Conservation (phyloP, 2,113 vertebrate species). For the Channa argus region DNA sequence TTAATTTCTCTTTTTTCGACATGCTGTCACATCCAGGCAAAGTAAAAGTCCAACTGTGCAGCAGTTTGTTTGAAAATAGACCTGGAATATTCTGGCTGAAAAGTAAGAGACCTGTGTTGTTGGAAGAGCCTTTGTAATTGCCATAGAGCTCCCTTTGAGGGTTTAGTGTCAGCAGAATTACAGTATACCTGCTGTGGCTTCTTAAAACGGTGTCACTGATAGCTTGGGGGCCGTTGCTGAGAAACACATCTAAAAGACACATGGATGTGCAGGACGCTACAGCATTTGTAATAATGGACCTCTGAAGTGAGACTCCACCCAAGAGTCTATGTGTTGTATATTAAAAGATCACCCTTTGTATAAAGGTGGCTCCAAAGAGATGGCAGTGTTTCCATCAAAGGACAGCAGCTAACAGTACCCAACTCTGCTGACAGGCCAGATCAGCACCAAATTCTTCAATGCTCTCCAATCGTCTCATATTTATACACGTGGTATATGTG, state of each 20-base stretch:
- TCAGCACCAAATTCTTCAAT: not conserved
- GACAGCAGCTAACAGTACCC: conserved; percentile 19
- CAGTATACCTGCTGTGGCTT: conserved; percentile 1
- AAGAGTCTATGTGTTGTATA: not conserved
- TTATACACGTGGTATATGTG: too few relatives aligned
- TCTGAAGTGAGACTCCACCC: conserved; percentile 20
- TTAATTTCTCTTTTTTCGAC: conserved; percentile 16
- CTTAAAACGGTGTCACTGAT: conserved; percentile 28
- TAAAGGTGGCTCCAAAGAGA: conserved; percentile 33
- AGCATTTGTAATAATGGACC: conserved; percentile 1
- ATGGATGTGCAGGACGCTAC: conserved; percentile 25
- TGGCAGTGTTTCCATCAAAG: conserved; percentile 27
- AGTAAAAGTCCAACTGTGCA: not conserved
- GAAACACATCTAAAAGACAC: conserved; percentile 29
- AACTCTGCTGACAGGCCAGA: conserved; percentile 23
- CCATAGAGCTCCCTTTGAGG: conserved; percentile 8
- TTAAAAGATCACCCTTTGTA: conserved; percentile 25
- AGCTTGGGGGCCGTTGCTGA: conserved; percentile 14
- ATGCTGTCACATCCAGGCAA: not conserved
- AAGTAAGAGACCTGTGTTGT: conserved; percentile 16
- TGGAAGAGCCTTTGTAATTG: conserved; percentile 20
- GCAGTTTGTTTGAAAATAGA: conserved; percentile 4
- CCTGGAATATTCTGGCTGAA: conserved; percentile 5
- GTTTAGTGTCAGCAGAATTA: conserved; percentile 25
- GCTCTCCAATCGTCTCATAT: too few relatives aligned